Conservation (phyloP, 2,113 vertebrate genomes). For the Thomomys bottae region DNA sequence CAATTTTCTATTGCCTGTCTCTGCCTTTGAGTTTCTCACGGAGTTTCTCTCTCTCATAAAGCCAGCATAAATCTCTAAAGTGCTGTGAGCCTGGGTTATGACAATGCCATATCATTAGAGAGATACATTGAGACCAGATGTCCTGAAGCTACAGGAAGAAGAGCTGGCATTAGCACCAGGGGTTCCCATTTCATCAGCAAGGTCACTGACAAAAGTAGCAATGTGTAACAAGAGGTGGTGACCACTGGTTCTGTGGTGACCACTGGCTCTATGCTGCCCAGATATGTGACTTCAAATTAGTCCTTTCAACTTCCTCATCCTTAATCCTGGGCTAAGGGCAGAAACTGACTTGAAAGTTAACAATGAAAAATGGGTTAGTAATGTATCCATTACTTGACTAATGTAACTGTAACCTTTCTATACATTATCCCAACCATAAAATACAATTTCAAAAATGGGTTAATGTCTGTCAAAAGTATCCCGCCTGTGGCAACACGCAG, state of each 20-base stretch:
- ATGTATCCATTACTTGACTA: too few relatives aligned
- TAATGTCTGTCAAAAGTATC: background rate
- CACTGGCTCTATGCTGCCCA: background rate
- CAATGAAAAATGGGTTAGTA: background rate
- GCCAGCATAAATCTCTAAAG: background rate
- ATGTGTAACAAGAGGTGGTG: too few relatives aligned
- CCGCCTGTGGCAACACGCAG: background rate
- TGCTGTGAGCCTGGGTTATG: background rate
- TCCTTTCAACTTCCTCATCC: too few relatives aligned
- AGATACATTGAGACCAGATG: background rate
- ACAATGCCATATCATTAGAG: too few relatives aligned
- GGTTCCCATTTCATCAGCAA: background rate
- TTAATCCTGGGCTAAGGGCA: background rate
- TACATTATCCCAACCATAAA: too few relatives aligned
- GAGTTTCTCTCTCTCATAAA: background rate
- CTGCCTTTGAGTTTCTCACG: background rate
- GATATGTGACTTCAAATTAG: rapidly evolving
- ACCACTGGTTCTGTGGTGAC: background rate
- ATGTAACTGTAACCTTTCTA: too few relatives aligned
- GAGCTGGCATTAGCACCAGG: background rate
- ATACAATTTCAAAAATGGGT: background rate
- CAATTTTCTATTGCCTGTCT: background rate
- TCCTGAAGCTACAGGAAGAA: background rate
- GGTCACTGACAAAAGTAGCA: background rate
- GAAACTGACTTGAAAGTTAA: background rate